A percentile compares a stretch with the other conserved stretches of the same genome.
Conservation (phyloP, 1,140 invertebrate species). For the Halesus radiatus region DNA sequence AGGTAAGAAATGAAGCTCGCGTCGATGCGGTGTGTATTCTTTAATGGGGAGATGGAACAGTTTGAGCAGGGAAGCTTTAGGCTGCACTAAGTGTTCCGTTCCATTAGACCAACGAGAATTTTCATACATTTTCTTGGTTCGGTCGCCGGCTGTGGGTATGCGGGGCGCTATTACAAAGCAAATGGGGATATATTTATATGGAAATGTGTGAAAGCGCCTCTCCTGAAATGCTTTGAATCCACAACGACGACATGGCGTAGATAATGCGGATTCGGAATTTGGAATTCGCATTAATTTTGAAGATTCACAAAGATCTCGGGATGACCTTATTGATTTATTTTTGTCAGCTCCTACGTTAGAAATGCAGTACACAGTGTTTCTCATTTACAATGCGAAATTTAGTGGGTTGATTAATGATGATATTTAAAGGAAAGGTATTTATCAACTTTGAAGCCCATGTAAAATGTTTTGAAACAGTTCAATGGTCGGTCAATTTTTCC, state of each 20-base stretch:
- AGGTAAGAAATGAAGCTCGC: conserved; percentile 10
- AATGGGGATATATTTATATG: conserved; percentile 54
- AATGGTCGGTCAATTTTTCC: too few relatives aligned
- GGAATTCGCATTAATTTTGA: too few relatives aligned
- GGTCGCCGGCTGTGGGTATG: conserved; percentile 42
- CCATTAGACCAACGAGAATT: conserved; percentile 57
- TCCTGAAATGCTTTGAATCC: background rate
- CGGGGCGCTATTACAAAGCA: conserved; percentile 43
- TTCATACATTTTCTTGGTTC: conserved; percentile 55
- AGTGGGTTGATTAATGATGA: too few relatives aligned
- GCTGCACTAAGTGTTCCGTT: conserved; percentile 55
- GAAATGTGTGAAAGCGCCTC: background rate
- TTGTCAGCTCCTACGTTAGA: too few relatives aligned
- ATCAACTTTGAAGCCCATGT: too few relatives aligned
- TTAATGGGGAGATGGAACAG: conserved; percentile 48
- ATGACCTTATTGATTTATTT: too few relatives aligned
- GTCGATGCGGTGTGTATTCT: conserved; percentile 29
- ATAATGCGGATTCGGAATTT: background rate
- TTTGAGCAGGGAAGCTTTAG: conserved; percentile 48
- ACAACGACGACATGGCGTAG: background rate
- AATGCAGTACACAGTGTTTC: too few relatives aligned
- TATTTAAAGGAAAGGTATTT: too few relatives aligned
- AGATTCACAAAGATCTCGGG: too few relatives aligned
- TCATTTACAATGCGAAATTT: too few relatives aligned
- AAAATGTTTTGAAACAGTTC: too few relatives aligned